Percentiles rank a stretch among this genome's conserved stretches.
These are phyloP conservation scores for Trissolcus japonicus DNA, from an alignment of 2,888 invertebrate species.

Conservation along the genomic window DNA sequence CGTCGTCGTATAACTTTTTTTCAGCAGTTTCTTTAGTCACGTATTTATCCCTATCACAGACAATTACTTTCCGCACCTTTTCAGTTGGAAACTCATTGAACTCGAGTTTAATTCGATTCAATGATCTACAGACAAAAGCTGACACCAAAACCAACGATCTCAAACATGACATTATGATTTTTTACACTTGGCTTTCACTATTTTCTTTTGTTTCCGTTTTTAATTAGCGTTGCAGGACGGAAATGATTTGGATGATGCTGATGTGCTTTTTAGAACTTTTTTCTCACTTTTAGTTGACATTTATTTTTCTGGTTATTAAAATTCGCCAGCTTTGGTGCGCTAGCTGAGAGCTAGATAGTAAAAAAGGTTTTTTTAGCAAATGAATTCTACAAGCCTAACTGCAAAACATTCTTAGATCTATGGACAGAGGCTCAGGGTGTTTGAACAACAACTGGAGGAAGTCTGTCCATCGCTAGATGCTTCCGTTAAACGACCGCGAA, in stretches of 20 bases:
- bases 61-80: slow-evolving; percentile 61
- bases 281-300: slow-evolving; percentile 57
- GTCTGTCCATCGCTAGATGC: slow-evolving; percentile 88
- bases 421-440: slow-evolving; percentile 89
- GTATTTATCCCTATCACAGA: slow-evolving; percentile 34
- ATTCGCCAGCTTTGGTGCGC: slow-evolving; percentile 56
- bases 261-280: slow-evolving; percentile 59
- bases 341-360: slow-evolving; percentile 61
- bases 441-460: slow-evolving; percentile 89
- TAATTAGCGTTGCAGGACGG: slow-evolving; percentile 35
- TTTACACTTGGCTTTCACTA: slow-evolving; percentile 17
- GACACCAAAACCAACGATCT: not conserved
- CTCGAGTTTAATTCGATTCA: slow-evolving; percentile 10
- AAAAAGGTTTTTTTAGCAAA: slow-evolving; percentile 24
- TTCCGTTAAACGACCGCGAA: slow-evolving; percentile 74
- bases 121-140: slow-evolving; percentile 7
- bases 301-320: slow-evolving; percentile 50
- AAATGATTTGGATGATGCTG: slow-evolving; percentile 60
- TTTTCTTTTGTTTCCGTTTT: slow-evolving; percentile 35
- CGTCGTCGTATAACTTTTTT: slow-evolving; percentile 52
- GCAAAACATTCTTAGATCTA: slow-evolving; percentile 85
- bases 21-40: not conserved
- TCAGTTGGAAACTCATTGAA: slow-evolving; percentile 61
- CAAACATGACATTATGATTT: slow-evolving; percentile 9
- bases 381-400: slow-evolving; percentile 78